phyloP scores from a whole-genome alignment of 2,888 invertebrate genomes.

The Agapetus fuscipes region DNA sequence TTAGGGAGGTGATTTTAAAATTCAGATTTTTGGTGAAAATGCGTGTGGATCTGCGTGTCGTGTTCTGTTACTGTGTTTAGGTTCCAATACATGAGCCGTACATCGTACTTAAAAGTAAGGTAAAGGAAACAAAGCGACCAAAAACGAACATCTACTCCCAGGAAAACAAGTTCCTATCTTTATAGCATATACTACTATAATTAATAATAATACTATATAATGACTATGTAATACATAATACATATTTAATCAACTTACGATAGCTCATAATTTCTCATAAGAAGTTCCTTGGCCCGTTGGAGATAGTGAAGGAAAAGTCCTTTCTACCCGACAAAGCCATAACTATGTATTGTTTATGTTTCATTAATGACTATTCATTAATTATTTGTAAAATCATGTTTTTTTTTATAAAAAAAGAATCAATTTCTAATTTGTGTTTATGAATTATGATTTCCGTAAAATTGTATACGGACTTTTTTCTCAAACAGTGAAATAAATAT shows the following conservation, averaged over 20 bases:
- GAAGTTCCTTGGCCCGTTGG: conserved; percentile 51
- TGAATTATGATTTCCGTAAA: no score
- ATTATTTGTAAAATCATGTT: conserved; percentile 15
- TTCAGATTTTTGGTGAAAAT: no score
- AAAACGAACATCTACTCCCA: conserved; percentile 48
- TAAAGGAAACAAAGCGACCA: no score
- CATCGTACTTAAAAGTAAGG: conserved; percentile 1
- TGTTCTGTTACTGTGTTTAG: no score
- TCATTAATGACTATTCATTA: conserved; percentile 13
- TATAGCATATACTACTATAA: conserved; percentile 52
- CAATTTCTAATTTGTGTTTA: no score
- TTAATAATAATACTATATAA: conserved; percentile 49
- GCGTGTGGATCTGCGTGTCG: no score
- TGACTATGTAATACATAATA: conserved; percentile 44
- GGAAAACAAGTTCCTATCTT: conserved; percentile 52
- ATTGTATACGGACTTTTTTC: no score
- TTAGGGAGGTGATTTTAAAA: no score
- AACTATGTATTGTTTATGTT: conserved; percentile 1
- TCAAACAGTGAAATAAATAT: no score
- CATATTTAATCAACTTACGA: conserved; percentile 47
- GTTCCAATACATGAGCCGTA: background rate
- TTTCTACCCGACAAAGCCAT: background rate
- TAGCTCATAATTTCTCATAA: conserved; percentile 49
- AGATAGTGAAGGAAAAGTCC: background rate
- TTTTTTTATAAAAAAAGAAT: conserved; percentile 11